Evolutionary conservation across 2,113 vertebrate species (phyloP).

Genomic region (Morone saxatilis): DNA sequence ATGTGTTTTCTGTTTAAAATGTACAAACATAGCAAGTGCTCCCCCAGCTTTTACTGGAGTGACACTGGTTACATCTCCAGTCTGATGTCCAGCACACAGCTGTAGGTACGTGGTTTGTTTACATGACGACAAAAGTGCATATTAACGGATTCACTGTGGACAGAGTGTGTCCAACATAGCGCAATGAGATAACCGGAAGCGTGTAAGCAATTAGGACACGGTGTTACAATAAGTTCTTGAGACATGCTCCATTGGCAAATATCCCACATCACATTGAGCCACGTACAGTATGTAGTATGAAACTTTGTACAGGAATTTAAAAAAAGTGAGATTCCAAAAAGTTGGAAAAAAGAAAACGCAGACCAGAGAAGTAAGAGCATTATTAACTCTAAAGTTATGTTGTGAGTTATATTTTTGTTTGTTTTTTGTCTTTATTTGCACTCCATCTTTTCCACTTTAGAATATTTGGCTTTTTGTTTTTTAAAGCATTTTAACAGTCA

Average conservation of each 20-base stretch:
- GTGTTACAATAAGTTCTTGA: background rate
- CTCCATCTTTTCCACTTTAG: background rate
- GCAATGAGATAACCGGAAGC: too few species aligned
- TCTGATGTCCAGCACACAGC: too few species aligned
- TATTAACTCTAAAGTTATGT: background rate
- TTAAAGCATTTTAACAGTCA: background rate
- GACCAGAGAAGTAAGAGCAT: background rate
- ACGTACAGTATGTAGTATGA: background rate
- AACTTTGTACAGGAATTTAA: background rate
- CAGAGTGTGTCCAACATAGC: too few species aligned
- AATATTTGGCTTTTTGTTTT: background rate
- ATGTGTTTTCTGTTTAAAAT: too few species aligned
- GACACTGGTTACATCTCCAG: too few species aligned
- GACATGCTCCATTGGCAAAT: background rate
- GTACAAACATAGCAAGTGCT: too few species aligned
- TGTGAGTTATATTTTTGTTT: background rate
- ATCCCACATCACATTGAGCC: background rate
- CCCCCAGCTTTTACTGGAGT: too few species aligned
- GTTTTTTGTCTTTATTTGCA: background rate
- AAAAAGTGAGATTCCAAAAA: background rate
- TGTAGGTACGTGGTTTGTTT: too few species aligned
- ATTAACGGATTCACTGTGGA: too few species aligned
- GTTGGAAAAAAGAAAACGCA: background rate
- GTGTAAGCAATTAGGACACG: too few species aligned
- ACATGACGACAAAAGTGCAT: too few species aligned